Percentiles rank a stretch among this genome's conserved stretches.
Evolutionary conservation across 2,888 invertebrate species (phyloP).

Genomic region (Linyphia triangularis): DNA sequence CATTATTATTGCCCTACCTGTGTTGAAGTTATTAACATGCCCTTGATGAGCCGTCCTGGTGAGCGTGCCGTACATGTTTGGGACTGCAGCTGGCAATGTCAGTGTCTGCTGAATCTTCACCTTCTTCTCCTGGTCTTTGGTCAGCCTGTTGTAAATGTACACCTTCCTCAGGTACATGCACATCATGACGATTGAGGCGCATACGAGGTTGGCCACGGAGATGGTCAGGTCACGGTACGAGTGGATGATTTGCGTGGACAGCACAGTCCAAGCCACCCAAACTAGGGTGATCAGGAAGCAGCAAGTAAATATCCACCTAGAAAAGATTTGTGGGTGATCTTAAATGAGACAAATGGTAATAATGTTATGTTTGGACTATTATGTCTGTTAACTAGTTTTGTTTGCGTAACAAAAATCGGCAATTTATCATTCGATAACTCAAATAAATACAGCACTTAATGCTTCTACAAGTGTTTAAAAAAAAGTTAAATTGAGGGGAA

Average conservation of each 20-base stretch:
- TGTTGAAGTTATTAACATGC: neutral
- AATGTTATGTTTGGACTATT: too few relatives aligned
- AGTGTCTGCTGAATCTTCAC: conserved; percentile 61
- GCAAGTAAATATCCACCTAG: conserved; percentile 80
- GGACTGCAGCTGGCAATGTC: conserved; percentile 19
- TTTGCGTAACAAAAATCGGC: too few relatives aligned
- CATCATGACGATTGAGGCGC: conserved; percentile 80
- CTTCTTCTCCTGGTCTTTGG: conserved; percentile 73
- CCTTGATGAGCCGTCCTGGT: neutral
- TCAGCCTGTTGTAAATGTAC: conserved; percentile 77
- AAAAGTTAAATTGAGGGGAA: too few relatives aligned
- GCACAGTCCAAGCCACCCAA: conserved; percentile 80
- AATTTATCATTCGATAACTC: too few relatives aligned
- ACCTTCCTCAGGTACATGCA: conserved; percentile 80
- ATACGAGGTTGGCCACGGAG: conserved; percentile 80
- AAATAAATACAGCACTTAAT: too few relatives aligned
- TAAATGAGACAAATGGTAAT: too few relatives aligned
- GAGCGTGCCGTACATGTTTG: conserved; percentile 70
- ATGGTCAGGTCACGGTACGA: conserved; percentile 80
- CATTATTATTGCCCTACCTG: too few relatives aligned
- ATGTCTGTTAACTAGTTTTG: too few relatives aligned
- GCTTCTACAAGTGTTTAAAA: too few relatives aligned
- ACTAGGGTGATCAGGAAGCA: conserved; percentile 79
- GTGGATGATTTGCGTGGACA: conserved; percentile 78
- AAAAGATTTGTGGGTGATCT: neutral